phyloP scores from a whole-genome alignment of 2,797 vertebrate species.

The Vireo griseus region DNA sequence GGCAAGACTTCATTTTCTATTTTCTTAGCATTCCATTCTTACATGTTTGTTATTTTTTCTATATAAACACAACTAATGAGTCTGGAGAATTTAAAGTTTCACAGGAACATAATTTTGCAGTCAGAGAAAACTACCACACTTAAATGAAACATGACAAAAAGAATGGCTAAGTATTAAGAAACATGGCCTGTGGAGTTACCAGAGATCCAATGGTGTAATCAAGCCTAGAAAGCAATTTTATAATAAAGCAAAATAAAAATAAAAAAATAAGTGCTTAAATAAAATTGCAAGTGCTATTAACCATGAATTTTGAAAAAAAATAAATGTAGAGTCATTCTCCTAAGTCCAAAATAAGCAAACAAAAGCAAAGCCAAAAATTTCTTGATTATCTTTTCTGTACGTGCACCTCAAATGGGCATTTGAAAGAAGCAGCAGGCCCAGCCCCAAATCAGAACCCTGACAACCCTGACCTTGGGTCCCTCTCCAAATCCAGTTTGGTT shows the following conservation, averaged over 20 bases:
- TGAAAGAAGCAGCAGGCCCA: not conserved
- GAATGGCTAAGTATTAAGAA: not conserved
- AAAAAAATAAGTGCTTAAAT: not conserved
- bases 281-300: not conserved
- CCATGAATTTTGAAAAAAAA: not conserved
- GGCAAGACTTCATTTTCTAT: not conserved
- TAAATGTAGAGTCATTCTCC: not conserved
- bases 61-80: not conserved
- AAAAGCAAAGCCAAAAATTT: not conserved
- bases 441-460: not conserved
- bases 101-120: not conserved
- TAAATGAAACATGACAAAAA: not conserved
- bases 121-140: not conserved
- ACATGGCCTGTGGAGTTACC: not conserved
- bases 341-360: not conserved
- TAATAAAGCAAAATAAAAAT: not conserved
- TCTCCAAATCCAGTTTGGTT: not conserved
- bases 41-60: fast-evolving
- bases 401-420: not conserved
- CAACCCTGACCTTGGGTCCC: not conserved
- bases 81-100: not conserved
- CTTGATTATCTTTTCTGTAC: not conserved
- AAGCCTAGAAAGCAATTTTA: not conserved
- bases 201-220: not conserved
- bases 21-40: not conserved